Percentiles rank a stretch among this genome's conserved stretches.
These are phyloP conservation scores for Ophion obscuratus DNA, from an alignment of 2,888 invertebrate species.

Conservation along the genomic window DNA sequence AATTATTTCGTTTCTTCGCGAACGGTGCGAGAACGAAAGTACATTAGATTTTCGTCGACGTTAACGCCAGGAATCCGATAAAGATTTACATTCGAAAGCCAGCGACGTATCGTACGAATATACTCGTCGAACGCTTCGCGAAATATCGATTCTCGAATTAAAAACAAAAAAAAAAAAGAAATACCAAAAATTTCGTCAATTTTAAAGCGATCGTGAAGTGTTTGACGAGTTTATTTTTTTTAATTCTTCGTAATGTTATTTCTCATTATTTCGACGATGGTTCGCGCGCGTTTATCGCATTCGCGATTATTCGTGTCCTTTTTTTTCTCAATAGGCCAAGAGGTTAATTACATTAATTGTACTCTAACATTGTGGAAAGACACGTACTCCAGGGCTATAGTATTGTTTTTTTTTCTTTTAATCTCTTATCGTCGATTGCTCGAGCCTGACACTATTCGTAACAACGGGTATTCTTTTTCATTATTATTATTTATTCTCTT, in stretches of 20 bases:
- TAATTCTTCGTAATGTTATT: background rate
- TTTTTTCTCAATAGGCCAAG: slow-evolving; percentile 58
- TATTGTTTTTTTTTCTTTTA: slow-evolving; percentile 39
- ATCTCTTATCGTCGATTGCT: slow-evolving; percentile 55
- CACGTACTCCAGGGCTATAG: slow-evolving; percentile 60
- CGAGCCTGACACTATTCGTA: slow-evolving; percentile 43
- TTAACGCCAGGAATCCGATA: slow-evolving; percentile 53
- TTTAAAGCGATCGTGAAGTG: slow-evolving; percentile 2
- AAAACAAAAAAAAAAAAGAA: background rate
- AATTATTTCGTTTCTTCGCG: slow-evolving; percentile 35
- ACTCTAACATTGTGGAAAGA: slow-evolving; percentile 66
- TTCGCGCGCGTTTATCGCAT: slow-evolving; percentile 41
- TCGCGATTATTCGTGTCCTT: slow-evolving; percentile 54
- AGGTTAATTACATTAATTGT: slow-evolving; percentile 63
- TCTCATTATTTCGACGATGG: slow-evolving; percentile 7
- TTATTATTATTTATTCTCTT: slow-evolving; percentile 15
- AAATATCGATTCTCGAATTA: slow-evolving; percentile 7
- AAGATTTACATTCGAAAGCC: slow-evolving; percentile 27
- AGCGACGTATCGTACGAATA: slow-evolving; percentile 37
- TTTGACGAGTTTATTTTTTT: background rate
- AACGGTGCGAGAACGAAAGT: slow-evolving; percentile 49
- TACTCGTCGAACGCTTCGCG: slow-evolving; percentile 19
- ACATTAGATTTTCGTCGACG: slow-evolving; percentile 33
- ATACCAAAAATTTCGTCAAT: slow-evolving; percentile 7
- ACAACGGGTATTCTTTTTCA: slow-evolving; percentile 18